These are phyloP conservation scores for Homarus americanus DNA, from an alignment of 1,140 invertebrate genomes.

Conservation along the genomic window DNA sequence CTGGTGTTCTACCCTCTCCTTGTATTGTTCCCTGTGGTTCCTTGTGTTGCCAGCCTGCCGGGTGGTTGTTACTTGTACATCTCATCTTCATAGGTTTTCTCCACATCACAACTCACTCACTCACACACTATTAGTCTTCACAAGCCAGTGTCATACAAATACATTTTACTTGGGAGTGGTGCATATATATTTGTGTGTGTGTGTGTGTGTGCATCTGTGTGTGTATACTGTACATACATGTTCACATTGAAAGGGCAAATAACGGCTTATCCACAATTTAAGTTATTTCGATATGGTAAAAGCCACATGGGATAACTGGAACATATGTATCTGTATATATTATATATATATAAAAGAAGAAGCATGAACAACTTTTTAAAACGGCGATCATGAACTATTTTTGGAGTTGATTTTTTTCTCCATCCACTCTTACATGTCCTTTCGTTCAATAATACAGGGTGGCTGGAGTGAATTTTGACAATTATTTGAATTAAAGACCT, in stretches of 20 bases:
- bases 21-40: not conserved
- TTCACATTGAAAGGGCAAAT: not conserved
- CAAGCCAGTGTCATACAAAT: not conserved
- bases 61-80: not conserved
- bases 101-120: too few relatives aligned
- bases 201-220: not conserved
- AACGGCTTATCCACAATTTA: not conserved
- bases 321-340: too few relatives aligned
- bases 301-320: too few relatives aligned
- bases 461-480: too few relatives aligned
- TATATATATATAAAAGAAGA: too few relatives aligned
- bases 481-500: too few relatives aligned
- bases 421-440: too few relatives aligned
- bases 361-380: too few relatives aligned
- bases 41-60: not conserved
- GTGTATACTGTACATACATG: not conserved
- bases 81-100: not conserved
- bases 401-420: too few relatives aligned
- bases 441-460: too few relatives aligned
- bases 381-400: too few relatives aligned
- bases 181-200: not conserved
- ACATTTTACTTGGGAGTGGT: not conserved
- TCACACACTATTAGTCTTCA: not conserved
- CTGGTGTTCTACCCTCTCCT: not conserved
- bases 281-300: too few relatives aligned